Percentiles rank a stretch among this genome's conserved stretches.
These are phyloP conservation scores for Apotomis betuletana DNA, from an alignment of 2,888 invertebrate genomes.

Conservation along the genomic window DNA sequence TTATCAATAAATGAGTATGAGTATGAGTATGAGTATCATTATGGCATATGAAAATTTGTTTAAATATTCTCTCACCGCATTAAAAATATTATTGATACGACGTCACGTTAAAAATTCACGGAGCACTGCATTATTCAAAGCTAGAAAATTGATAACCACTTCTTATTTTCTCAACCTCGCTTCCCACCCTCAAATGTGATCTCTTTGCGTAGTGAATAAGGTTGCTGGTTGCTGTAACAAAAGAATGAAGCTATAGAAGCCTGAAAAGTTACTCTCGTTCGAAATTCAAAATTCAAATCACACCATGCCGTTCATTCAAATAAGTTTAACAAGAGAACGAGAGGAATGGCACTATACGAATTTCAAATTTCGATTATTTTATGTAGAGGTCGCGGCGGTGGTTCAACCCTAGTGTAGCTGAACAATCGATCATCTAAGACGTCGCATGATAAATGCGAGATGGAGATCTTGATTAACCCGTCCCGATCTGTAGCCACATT, in stretches of 20 bases:
- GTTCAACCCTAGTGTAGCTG: conserved; percentile 33
- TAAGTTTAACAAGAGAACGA: too few relatives aligned
- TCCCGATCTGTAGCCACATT: conserved; percentile 38
- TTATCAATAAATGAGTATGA: too few relatives aligned
- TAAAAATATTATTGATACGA: conserved; percentile 14
- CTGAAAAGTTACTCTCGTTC: too few relatives aligned
- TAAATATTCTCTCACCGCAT: background rate
- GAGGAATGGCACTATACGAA: too few relatives aligned
- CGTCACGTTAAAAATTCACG: conserved; percentile 28
- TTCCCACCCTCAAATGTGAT: background rate
- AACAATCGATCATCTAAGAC: conserved; percentile 43
- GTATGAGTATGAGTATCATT: too few relatives aligned
- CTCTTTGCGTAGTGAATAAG: conserved; percentile 3
- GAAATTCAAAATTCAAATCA: too few relatives aligned
- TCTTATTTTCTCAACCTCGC: conserved; percentile 12
- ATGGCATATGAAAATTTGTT: too few relatives aligned
- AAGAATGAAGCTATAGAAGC: background rate
- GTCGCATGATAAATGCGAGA: conserved; percentile 43
- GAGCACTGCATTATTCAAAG: conserved; percentile 35
- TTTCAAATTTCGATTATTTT: too few relatives aligned
- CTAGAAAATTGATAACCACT: conserved; percentile 32
- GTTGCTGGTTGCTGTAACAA: conserved; percentile 7
- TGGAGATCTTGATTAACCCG: conserved; percentile 41
- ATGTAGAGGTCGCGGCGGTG: conserved; percentile 30
- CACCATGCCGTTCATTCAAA: too few relatives aligned